Evolutionary conservation across 2,888 invertebrate genomes (phyloP).

Genomic region (Sinotaia quadrata): DNA sequence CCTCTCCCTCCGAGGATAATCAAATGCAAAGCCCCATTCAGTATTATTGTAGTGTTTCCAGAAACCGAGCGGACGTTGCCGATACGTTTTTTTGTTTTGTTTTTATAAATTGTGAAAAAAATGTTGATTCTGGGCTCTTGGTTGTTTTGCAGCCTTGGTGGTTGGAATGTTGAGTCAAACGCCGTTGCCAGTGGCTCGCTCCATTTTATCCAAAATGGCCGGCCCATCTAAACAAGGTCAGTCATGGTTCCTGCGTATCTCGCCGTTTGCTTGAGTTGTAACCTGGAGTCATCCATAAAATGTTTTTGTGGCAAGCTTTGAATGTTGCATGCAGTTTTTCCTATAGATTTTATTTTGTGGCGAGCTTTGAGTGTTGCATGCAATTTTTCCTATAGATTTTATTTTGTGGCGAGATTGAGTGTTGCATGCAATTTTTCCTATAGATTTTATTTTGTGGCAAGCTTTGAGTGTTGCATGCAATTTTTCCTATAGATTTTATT

Average conservation of each 20-base stretch:
- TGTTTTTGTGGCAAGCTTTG: too few species aligned
- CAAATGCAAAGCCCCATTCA: not conserved
- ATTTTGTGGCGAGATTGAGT: too few species aligned
- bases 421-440: too few species aligned
- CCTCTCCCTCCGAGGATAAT: not conserved
- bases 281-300: too few species aligned
- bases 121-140: not conserved
- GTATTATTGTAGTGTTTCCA: not conserved
- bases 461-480: too few species aligned
- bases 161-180: not conserved
- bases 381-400: too few species aligned
- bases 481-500: too few species aligned
- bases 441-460: too few species aligned
- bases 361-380: too few species aligned
- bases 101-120: not conserved
- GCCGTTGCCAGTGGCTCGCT: not conserved
- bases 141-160: not conserved
- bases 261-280: too few species aligned
- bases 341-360: too few species aligned
- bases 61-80: not conserved
- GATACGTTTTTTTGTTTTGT: not conserved
- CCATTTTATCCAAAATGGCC: constrained; percentile 13
- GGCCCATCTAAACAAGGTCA: constrained; percentile 1
- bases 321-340: too few species aligned
- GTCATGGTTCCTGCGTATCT: not conserved